phyloP scores from a whole-genome alignment of 2,888 invertebrate species.

The Myopa testacea region DNA sequence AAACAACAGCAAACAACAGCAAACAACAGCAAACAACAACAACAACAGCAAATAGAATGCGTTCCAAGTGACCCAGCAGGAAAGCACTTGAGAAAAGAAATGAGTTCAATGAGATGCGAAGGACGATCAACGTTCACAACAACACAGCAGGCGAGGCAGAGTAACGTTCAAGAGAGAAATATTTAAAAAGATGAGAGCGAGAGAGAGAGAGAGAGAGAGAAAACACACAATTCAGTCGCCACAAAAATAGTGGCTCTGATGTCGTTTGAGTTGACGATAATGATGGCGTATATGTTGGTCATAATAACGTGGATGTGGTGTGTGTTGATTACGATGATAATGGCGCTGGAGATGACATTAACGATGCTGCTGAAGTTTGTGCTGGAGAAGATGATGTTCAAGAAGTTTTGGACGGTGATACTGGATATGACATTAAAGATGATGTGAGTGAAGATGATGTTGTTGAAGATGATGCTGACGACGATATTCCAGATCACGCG shows the following conservation, averaged over 20 bases:
- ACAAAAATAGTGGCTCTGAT: neutral
- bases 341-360: too few species aligned
- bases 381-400: too few species aligned
- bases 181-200: conserved; percentile 22
- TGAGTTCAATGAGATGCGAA: conserved; percentile 61
- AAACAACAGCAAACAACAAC: conserved; percentile 9
- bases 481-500: neutral
- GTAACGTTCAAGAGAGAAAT: too few species aligned
- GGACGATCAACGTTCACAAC: conserved; percentile 52
- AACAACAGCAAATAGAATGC: conserved; percentile 5
- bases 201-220: conserved; percentile 36
- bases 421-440: neutral
- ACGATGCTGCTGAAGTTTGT: too few species aligned
- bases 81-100: conserved; percentile 40
- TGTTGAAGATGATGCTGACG: neutral
- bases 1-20: conserved; percentile 15
- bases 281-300: neutral
- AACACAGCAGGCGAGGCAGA: conserved; percentile 52
- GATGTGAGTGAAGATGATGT: neutral
- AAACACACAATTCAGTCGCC: neutral
- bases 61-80: conserved; percentile 19
- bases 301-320: neutral
- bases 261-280: neutral
- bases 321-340: neutral
- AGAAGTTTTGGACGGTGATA: too few species aligned